phyloP scores from a whole-genome alignment of 1,140 invertebrate species.

The Battus philenor region DNA sequence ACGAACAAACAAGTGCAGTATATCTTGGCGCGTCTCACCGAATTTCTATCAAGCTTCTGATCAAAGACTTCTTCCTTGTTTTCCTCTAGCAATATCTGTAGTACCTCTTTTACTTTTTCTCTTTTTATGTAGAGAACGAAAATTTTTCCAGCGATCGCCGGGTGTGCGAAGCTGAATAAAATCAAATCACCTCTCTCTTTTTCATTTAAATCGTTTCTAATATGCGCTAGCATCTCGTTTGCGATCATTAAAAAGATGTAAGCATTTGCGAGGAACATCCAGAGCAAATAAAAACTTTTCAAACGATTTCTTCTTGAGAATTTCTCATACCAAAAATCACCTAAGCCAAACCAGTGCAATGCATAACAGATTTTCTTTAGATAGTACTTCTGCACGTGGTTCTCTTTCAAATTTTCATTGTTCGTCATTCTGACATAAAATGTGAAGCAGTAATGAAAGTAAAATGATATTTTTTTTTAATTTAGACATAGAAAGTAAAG shows the following conservation, averaged over 20 bases:
- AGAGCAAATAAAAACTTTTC: conserved; percentile 22
- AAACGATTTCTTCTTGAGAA: conserved; percentile 1
- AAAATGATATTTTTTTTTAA: no score
- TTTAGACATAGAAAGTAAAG: no score
- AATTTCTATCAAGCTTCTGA: conserved; percentile 21
- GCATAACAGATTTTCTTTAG: conserved; percentile 30
- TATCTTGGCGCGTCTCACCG: conserved; percentile 21
- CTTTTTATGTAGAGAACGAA: conserved; percentile 25
- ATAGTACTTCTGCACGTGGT: conserved; percentile 36
- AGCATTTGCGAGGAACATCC: conserved; percentile 24
- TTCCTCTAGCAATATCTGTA: conserved; percentile 29
- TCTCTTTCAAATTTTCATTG: no score
- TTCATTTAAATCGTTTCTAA: conserved; percentile 23
- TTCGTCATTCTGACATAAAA: no score
- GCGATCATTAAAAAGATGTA: conserved; percentile 24
- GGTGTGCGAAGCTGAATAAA: conserved; percentile 31
- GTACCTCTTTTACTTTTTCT: conserved; percentile 18
- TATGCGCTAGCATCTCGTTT: conserved; percentile 27
- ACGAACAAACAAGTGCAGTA: conserved; percentile 20
- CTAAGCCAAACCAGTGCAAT: conserved; percentile 34
- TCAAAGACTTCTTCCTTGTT: conserved; percentile 16
- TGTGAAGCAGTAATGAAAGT: no score
- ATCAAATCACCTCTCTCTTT: conserved; percentile 38
- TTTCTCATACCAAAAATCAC: conserved; percentile 39
- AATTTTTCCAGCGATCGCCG: conserved; percentile 25